Conservation (phyloP, 2,113 vertebrate species). For the Gallinago jamesoni region DNA sequence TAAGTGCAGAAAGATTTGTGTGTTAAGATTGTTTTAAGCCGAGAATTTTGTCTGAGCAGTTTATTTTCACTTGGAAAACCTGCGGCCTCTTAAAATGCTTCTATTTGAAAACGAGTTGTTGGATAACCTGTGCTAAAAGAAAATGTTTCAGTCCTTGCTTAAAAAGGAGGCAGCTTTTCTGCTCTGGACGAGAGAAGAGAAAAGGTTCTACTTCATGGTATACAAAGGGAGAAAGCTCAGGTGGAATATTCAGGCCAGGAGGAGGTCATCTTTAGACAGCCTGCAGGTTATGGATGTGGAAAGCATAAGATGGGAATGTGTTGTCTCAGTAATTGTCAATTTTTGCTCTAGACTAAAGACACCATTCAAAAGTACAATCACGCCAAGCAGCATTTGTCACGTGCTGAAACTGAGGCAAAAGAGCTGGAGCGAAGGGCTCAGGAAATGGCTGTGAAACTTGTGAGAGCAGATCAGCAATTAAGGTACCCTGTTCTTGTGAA, state of each 20-base stretch:
- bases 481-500: constrained; percentile 66
- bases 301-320: neutral
- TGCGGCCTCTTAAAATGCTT: neutral
- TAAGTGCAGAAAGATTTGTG: neutral
- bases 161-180: neutral
- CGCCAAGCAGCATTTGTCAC: constrained; percentile 68
- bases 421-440: constrained; percentile 79
- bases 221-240: neutral
- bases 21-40: neutral
- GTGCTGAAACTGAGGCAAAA: constrained; percentile 75
- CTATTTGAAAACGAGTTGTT: neutral
- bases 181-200: neutral
- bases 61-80: neutral
- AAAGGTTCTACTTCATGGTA: neutral
- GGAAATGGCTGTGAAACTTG: constrained; percentile 75
- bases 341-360: constrained; percentile 76
- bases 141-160: neutral
- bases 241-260: neutral
- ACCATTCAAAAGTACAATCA: constrained; percentile 68
- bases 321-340: neutral
- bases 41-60: neutral
- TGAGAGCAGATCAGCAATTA: constrained; percentile 78
- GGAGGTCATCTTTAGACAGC: neutral
- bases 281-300: neutral
- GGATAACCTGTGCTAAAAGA: neutral